phyloP scores from a whole-genome alignment of 2,797 vertebrate genomes.

The Antennarius maculatus region DNA sequence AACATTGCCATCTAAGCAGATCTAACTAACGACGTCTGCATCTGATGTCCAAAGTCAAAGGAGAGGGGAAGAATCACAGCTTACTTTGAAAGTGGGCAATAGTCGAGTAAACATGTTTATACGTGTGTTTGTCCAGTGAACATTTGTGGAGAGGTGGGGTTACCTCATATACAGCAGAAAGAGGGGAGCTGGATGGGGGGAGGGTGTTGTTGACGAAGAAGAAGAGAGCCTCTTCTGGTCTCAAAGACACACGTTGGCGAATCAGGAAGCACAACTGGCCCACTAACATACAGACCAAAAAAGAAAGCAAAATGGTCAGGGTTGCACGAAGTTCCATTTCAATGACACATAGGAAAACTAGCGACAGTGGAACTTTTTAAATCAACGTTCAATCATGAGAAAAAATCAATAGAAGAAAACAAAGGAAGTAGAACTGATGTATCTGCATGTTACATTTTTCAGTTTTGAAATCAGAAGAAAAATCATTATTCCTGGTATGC shows the following conservation, averaged over 20 bases:
- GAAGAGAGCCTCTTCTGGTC: conserved; percentile 96
- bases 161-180: conserved; percentile 96
- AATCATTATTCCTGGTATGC: too few relatives aligned
- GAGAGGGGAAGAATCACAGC: background rate
- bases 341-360: conserved; percentile 12
- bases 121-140: background rate
- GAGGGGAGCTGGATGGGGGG: conserved; percentile 95
- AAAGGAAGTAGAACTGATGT: too few relatives aligned
- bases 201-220: conserved; percentile 98
- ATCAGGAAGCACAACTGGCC: conserved; percentile 98
- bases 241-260: conserved; percentile 94
- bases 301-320: conserved; percentile 5
- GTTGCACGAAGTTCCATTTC: background rate
- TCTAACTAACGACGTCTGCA: background rate
- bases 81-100: background rate
- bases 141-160: background rate
- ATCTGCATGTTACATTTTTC: too few relatives aligned
- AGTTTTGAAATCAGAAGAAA: too few relatives aligned
- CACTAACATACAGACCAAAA: conserved; percentile 73
- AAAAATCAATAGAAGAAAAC: background rate
- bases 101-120: conserved; percentile 6
- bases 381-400: background rate
- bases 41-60: background rate
- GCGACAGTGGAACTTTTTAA: background rate
- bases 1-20: conserved; percentile 9